phyloP scores from a whole-genome alignment of 2,797 vertebrate genomes.

The Hybognathus amarus region DNA sequence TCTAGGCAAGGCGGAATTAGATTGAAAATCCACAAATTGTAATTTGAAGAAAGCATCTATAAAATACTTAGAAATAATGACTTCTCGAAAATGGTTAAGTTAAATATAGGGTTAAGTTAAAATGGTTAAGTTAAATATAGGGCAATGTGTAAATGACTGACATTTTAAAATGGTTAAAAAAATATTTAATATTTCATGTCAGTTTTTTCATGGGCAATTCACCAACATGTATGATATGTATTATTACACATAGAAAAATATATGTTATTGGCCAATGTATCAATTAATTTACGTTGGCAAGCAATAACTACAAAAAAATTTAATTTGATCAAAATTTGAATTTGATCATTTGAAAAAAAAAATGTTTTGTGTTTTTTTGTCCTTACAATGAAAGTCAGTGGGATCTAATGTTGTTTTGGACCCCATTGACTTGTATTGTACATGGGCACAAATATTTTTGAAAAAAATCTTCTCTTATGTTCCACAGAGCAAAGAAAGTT shows the following conservation, averaged over 20 bases:
- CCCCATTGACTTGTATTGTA: background rate
- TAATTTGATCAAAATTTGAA: too few species aligned
- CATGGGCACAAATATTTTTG: background rate
- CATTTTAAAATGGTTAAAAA: background rate
- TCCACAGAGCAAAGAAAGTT: background rate
- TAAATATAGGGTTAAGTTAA: background rate
- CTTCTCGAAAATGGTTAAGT: background rate
- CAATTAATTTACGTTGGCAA: background rate
- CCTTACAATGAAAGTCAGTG: background rate
- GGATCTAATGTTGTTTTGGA: background rate
- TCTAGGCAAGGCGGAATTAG: background rate
- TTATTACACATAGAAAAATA: background rate
- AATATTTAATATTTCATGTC: background rate
- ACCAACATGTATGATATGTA: background rate
- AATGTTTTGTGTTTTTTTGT: background rate
- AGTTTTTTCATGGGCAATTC: background rate
- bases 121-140: background rate
- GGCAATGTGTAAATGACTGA: background rate
- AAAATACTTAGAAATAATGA: background rate
- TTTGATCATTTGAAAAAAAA: too few species aligned
- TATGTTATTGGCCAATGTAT: background rate
- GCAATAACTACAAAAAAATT: background rate
- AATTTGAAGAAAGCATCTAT: background rate
- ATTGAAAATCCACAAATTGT: background rate
- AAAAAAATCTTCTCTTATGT: background rate